Evolutionary conservation across 2,797 vertebrate genomes (phyloP).

Genomic region (Amblyraja radiata): DNA sequence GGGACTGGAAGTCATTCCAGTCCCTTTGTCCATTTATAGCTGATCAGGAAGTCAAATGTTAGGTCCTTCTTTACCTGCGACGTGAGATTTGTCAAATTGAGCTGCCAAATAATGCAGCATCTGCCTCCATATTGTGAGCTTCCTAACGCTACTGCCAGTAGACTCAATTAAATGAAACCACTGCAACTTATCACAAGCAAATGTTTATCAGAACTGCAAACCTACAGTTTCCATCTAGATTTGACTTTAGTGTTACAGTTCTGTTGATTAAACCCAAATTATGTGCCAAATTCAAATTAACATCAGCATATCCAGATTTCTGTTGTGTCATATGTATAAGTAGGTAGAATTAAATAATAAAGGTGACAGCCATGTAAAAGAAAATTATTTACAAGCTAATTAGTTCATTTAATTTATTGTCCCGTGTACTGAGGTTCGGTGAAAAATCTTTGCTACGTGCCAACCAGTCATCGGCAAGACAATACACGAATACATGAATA

Average conservation of each 20-base stretch:
- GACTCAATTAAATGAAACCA: background rate
- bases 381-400: background rate
- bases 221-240: background rate
- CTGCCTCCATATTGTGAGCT: background rate
- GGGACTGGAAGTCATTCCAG: too few species aligned
- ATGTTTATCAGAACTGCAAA: background rate
- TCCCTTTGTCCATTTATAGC: too few species aligned
- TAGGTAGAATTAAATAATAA: background rate
- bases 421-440: too few species aligned
- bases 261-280: background rate
- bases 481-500: too few species aligned
- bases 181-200: background rate
- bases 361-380: background rate
- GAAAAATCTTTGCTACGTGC: too few species aligned
- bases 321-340: background rate
- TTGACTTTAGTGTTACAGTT: background rate
- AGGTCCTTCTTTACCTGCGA: background rate
- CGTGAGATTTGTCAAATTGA: background rate
- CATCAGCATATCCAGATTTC: background rate
- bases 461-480: too few species aligned
- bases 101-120: background rate
- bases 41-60: background rate
- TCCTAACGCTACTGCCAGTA: background rate
- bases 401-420: too few species aligned
- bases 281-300: background rate